These are phyloP conservation scores for Molothrus aeneus DNA, from an alignment of 2,797 vertebrate species.

Conservation along the genomic window DNA sequence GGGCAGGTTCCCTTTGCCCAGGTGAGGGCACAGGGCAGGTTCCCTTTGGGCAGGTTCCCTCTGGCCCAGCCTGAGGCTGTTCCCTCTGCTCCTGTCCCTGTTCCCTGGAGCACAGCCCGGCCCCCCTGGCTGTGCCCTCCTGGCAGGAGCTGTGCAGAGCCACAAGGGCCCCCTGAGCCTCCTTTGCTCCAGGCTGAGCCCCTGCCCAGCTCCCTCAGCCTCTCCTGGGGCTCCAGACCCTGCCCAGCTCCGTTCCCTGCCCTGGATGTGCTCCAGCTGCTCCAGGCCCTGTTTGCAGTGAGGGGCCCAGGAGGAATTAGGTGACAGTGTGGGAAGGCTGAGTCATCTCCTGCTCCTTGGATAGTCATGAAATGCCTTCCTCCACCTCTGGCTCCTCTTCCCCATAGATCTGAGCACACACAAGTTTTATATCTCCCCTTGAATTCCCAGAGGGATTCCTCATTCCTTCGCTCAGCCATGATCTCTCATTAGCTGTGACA, in stretches of 20 bases:
- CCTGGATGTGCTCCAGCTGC: background rate
- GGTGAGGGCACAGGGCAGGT: background rate
- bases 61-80: background rate
- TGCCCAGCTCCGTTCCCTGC: background rate
- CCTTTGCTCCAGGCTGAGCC: background rate
- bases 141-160: background rate
- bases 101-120: background rate
- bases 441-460: background rate
- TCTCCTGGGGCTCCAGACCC: background rate
- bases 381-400: background rate
- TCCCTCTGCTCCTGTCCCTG: background rate
- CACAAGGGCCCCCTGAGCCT: background rate
- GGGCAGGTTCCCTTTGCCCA: too few relatives aligned
- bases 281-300: background rate
- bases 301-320: background rate
- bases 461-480: background rate
- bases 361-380: background rate
- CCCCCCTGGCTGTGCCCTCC: background rate
- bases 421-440: background rate
- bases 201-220: background rate
- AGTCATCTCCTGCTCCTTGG: background rate
- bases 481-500: background rate
- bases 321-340: background rate
- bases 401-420: background rate
- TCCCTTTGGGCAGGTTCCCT: too few relatives aligned